Evolutionary conservation across 2,113 vertebrate genomes (phyloP).

Genomic region (Maccullochella peelii): DNA sequence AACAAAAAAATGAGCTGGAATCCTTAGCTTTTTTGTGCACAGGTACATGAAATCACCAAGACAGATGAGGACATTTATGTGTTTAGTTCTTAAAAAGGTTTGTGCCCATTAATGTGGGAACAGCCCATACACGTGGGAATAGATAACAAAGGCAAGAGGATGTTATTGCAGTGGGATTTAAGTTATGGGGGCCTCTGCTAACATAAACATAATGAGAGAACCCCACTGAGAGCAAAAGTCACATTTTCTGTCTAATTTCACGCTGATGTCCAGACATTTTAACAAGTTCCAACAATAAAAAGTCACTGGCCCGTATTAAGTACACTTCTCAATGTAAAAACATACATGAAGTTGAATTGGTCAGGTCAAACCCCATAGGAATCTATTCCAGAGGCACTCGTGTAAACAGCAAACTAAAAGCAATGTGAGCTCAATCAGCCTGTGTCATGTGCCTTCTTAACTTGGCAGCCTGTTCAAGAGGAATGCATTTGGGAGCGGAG

Average conservation of each 20-base stretch:
- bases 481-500: constrained; percentile 62
- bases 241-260: background rate
- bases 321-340: background rate
- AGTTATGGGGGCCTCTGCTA: background rate
- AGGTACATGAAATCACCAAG: background rate
- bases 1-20: background rate
- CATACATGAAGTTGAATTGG: constrained; percentile 15
- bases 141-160: constrained; percentile 7
- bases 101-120: background rate
- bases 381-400: constrained; percentile 43
- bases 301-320: background rate
- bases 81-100: background rate
- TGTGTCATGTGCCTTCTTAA: constrained; percentile 77
- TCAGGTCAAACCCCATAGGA: constrained; percentile 35
- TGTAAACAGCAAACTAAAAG: constrained; percentile 70
- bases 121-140: background rate
- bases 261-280: background rate
- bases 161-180: background rate
- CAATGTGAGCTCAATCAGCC: constrained; percentile 69
- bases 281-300: background rate
- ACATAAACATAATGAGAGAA: background rate
- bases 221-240: background rate
- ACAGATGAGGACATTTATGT: background rate
- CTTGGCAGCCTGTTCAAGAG: constrained; percentile 73
- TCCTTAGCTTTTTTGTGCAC: background rate